Base-by-base conservation (phyloP, 2,113 vertebrate species). In the Rhodinocichla rosea region DNA sequence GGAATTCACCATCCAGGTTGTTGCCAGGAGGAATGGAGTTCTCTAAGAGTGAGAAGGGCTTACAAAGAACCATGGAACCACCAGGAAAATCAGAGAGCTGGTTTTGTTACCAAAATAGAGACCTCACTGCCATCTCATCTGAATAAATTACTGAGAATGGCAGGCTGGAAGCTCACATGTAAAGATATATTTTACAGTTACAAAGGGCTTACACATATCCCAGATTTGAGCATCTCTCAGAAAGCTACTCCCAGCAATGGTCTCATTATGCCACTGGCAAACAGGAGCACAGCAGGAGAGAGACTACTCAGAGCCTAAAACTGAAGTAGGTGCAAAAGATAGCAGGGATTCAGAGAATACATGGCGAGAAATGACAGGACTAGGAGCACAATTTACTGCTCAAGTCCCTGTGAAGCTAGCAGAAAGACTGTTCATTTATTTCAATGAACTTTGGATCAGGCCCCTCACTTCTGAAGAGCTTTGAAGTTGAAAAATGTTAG, bases 401-500 rank as follows among this genome's bases (percentile, higher is more conserved):
- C 23, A 30, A 77, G 60, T 32, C 63, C 40, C 83, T 83, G n/a
- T 83, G 77, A 95, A 90, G 82, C 27, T 11, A 15, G 60, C 39
- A 60, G 65, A 87, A 79, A 81, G 52, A n/a, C 35, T 65, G 64
- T 26, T 89, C 79, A 78, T 87, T 67, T 89, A 88, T 82, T 96
- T 92, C 83, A 57, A 42, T 4, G 14, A 65, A 65, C 69, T 83
- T 87, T 33, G 55, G 70, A 92, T 83, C 60, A 69, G 75, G 26
- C 10, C 52, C 11, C 71, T 69, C 40, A 33, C 82, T 88, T 91
- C 89, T 86, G 84, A 96, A 90, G 94, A 85, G 68, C 91, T 94
- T 94, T 94, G 80, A 95, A 96, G 89, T 63, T 55, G 60, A 79
- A 74, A 82, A 91, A 70, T 71, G 13, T 90, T 76, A 93, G 52